Evolutionary conservation across 2,113 vertebrate genomes (phyloP).

Genomic region (Rattus rattus): DNA sequence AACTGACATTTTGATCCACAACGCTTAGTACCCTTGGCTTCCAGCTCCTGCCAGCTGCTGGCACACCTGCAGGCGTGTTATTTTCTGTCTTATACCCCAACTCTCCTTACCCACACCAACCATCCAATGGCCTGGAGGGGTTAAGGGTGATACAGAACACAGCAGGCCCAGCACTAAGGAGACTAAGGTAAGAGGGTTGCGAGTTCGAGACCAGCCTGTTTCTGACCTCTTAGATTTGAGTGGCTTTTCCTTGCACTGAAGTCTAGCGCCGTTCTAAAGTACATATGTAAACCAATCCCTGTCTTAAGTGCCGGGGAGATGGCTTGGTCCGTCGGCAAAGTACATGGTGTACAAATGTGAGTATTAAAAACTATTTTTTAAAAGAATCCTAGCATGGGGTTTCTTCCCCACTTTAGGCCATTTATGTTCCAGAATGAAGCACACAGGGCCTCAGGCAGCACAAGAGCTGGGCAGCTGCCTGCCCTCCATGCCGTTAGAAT

Average conservation of each 20-base stretch:
- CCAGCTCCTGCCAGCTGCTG: rapidly evolving
- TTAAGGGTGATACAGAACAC: too few relatives aligned
- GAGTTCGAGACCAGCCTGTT: background rate
- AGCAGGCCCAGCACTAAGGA: background rate
- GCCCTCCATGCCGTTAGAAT: too few relatives aligned
- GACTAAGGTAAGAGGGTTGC: background rate
- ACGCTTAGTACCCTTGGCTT: background rate
- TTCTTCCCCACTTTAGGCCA: too few relatives aligned
- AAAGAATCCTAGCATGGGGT: too few relatives aligned
- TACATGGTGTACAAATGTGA: too few relatives aligned
- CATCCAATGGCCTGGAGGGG: background rate
- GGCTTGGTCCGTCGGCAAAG: background rate
- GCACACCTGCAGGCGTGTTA: rapidly evolving
- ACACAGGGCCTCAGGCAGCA: too few relatives aligned
- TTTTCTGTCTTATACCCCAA: background rate
- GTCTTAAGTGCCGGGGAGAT: background rate
- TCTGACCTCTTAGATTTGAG: rapidly evolving
- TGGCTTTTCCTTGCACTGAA: rapidly evolving
- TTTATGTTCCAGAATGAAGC: too few relatives aligned
- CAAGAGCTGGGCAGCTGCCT: too few relatives aligned
- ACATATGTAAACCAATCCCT: background rate
- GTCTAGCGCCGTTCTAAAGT: background rate
- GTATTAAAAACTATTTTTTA: too few relatives aligned
- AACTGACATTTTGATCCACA: background rate
- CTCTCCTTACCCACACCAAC: background rate